A percentile compares a stretch with the other conserved stretches of the same genome.
Conservation (phyloP, 2,888 invertebrate genomes). For the Heliconius ethilla region DNA sequence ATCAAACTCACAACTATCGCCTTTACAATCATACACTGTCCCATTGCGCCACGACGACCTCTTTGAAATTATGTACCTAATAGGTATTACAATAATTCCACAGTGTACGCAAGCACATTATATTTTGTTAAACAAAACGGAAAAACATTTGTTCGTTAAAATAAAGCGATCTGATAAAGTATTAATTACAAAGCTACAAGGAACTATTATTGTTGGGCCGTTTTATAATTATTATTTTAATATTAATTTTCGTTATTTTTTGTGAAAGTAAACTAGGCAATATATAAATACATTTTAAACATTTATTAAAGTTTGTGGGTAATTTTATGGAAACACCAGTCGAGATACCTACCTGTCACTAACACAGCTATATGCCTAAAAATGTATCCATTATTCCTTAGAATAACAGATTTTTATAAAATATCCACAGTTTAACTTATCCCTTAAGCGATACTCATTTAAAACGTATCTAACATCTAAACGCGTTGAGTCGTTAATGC, state of each 20-base stretch:
- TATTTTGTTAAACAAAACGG: conserved; percentile 18
- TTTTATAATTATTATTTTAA: conserved; percentile 1
- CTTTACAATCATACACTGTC: neutral
- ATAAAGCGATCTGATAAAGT: conserved; percentile 44
- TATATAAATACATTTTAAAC: neutral
- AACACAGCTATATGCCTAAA: neutral
- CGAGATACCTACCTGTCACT: too few species aligned
- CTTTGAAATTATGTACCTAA: neutral
- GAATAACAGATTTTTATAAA: neutral
- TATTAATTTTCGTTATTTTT: neutral
- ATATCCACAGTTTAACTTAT: conserved; percentile 24
- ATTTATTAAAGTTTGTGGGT: too few species aligned
- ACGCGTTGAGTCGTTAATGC: conserved; percentile 60
- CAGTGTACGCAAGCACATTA: conserved; percentile 13
- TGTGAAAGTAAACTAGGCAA: neutral
- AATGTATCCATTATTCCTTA: neutral
- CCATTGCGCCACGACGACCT: too few species aligned
- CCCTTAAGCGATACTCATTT: conserved; percentile 35
- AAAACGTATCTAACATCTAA: conserved; percentile 51
- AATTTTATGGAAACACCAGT: too few species aligned
- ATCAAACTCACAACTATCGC: neutral
- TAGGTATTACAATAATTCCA: neutral
- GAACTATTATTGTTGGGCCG: conserved; percentile 32
- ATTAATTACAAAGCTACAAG: conserved; percentile 37
- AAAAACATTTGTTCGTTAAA: conserved; percentile 46